These are phyloP conservation scores for Subacronicta megacephala DNA, from an alignment of 2,888 invertebrate genomes.

Conservation along the genomic window DNA sequence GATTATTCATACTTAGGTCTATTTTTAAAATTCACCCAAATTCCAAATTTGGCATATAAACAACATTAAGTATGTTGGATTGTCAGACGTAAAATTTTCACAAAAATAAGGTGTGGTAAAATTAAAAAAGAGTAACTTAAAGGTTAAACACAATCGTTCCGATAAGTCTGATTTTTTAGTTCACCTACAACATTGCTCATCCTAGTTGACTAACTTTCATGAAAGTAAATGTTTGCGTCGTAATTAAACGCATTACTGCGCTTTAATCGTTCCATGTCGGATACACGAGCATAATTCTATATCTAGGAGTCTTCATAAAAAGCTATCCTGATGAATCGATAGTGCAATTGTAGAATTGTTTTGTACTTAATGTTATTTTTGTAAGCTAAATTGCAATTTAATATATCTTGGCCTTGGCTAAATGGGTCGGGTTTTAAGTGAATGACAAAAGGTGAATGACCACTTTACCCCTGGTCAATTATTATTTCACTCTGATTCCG, in stretches of 20 bases:
- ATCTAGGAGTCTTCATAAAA: conserved; percentile 22
- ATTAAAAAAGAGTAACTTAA: too few relatives aligned
- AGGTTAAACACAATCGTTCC: conserved; percentile 4
- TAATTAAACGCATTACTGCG: conserved; percentile 74
- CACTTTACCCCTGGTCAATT: too few relatives aligned
- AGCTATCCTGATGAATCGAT: conserved; percentile 37
- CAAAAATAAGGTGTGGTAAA: too few relatives aligned
- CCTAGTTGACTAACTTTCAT: conserved; percentile 64
- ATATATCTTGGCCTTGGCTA: conserved; percentile 16
- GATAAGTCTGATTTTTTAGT: not conserved
- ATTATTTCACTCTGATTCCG: too few relatives aligned
- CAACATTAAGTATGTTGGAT: not conserved
- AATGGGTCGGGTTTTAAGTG: too few relatives aligned
- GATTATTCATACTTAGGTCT: too few relatives aligned
- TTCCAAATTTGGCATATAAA: too few relatives aligned
- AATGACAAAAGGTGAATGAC: not conserved
- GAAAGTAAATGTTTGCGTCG: conserved; percentile 63
- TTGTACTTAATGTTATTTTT: conserved; percentile 18
- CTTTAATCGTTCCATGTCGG: conserved; percentile 49
- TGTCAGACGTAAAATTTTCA: not conserved
- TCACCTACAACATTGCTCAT: conserved; percentile 52
- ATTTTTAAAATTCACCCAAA: too few relatives aligned
- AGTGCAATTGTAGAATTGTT: conserved; percentile 27
- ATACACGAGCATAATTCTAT: conserved; percentile 18
- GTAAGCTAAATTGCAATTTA: conserved; percentile 21